Evolutionary conservation across 2,113 vertebrate species (phyloP).

Genomic region (Tragelaphus buxtoni): DNA sequence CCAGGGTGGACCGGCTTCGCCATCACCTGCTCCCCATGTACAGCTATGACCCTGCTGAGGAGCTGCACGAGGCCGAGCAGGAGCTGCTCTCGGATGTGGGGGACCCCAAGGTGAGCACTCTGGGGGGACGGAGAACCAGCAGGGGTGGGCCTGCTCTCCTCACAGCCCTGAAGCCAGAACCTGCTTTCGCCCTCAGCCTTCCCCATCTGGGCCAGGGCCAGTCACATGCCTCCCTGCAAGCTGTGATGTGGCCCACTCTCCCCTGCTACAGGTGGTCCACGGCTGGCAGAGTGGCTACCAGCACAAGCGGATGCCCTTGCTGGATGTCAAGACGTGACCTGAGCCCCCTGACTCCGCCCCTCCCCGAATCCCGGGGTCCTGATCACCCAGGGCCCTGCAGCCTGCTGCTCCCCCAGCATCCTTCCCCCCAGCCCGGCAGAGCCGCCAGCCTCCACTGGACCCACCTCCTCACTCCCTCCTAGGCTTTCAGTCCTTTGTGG

Average conservation of each 20-base stretch:
- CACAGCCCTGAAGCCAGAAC: neutral
- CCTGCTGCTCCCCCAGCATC: neutral
- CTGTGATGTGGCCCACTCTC: rapidly evolving
- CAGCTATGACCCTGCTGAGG: conserved; percentile 93
- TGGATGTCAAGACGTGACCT: conserved; percentile 81
- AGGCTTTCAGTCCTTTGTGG: neutral
- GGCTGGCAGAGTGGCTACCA: conserved; percentile 87
- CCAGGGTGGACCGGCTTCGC: conserved; percentile 90
- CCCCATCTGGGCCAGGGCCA: rapidly evolving
- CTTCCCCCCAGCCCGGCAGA: neutral
- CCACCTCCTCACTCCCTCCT: no score
- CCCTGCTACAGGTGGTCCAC: conserved; percentile 81
- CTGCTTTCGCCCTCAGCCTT: no score
- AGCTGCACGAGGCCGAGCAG: conserved; percentile 92
- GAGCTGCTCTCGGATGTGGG: conserved; percentile 90
- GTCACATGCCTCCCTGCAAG: rapidly evolving
- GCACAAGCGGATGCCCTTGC: conserved; percentile 81
- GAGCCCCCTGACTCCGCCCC: rapidly evolving
- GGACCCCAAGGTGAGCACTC: conserved; percentile 85
- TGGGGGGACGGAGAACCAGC: neutral
- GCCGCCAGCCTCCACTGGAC: neutral
- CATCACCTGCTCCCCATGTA: conserved; percentile 96
- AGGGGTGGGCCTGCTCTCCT: neutral
- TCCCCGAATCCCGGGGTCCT: neutral
- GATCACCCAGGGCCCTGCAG: neutral